phyloP scores from a whole-genome alignment of 2,888 invertebrate species.

The Saturnia japonica region DNA sequence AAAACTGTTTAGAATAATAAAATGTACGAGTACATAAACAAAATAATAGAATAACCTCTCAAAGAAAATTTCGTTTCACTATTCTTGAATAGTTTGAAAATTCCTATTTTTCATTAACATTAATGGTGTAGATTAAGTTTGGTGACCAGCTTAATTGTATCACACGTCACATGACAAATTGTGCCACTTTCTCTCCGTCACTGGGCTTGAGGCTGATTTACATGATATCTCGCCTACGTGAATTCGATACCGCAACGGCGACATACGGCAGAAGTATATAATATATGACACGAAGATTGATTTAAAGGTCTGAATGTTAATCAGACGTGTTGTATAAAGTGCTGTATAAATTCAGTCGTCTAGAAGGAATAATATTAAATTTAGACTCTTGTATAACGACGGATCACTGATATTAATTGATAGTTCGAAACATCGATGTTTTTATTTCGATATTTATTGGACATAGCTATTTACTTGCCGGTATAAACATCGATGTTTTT shows the following conservation, averaged over 20 bases:
- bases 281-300: conserved; percentile 12
- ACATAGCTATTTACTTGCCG: too few species aligned
- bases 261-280: conserved; percentile 15
- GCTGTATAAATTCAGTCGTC: not conserved
- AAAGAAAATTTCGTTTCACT: not conserved
- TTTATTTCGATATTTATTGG: too few species aligned
- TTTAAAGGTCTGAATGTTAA: not conserved
- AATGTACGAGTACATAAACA: not conserved
- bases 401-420: too few species aligned
- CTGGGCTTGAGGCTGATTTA: conserved; percentile 28
- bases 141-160: conserved; percentile 37
- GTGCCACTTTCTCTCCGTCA: conserved; percentile 39
- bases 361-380: not conserved
- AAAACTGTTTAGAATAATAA: not conserved
- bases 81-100: not conserved
- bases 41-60: not conserved
- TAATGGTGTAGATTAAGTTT: conserved; percentile 8
- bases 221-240: conserved; percentile 35
- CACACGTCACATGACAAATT: conserved; percentile 35
- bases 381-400: not conserved
- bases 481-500: too few species aligned
- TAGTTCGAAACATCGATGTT: too few species aligned
- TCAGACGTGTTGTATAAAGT: not conserved
- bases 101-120: not conserved
- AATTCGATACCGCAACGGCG: conserved; percentile 25